phyloP scores from a whole-genome alignment of 2,888 invertebrate genomes.

The Apamea crenata region DNA sequence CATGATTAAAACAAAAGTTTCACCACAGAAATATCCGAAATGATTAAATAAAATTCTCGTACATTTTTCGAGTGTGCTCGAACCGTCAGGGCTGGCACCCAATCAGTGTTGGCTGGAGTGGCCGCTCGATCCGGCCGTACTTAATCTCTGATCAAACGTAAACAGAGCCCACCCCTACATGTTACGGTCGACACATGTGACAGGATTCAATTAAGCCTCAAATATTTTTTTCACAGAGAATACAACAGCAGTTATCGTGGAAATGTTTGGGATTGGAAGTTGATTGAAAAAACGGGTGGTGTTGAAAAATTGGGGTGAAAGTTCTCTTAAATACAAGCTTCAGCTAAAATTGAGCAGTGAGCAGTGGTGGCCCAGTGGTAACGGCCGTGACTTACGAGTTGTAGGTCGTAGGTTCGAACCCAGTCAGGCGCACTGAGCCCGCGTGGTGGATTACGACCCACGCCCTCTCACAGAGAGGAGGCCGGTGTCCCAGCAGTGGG shows the following conservation, averaged over 20 bases:
- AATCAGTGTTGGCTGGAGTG: conserved; percentile 65
- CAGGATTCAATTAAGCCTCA: conserved; percentile 62
- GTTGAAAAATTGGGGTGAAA: conserved; percentile 21
- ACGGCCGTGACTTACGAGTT: too few relatives aligned
- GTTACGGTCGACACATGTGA: conserved; percentile 44
- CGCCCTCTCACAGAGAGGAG: too few relatives aligned
- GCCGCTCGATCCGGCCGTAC: conserved; percentile 63
- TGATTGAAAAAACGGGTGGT: conserved; percentile 43
- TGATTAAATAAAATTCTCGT: conserved; percentile 47
- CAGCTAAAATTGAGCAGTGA: too few relatives aligned
- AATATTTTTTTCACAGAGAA: conserved; percentile 50
- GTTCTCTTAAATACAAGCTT: not conserved
- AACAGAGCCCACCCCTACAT: conserved; percentile 49
- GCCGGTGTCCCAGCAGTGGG: too few relatives aligned
- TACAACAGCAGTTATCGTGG: conserved; percentile 25
- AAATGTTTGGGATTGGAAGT: conserved; percentile 17
- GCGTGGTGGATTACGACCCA: too few relatives aligned
- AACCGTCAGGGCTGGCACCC: conserved; percentile 59
- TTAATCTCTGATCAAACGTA: conserved; percentile 70
- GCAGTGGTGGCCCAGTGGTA: too few relatives aligned
- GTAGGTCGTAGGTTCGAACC: too few relatives aligned
- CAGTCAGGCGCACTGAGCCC: too few relatives aligned
- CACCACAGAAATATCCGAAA: not conserved
- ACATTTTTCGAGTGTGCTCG: conserved; percentile 53
- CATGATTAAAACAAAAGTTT: conserved; percentile 40